phyloP scores from a whole-genome alignment of 1,140 invertebrate species.

The Drosophila auraria region DNA sequence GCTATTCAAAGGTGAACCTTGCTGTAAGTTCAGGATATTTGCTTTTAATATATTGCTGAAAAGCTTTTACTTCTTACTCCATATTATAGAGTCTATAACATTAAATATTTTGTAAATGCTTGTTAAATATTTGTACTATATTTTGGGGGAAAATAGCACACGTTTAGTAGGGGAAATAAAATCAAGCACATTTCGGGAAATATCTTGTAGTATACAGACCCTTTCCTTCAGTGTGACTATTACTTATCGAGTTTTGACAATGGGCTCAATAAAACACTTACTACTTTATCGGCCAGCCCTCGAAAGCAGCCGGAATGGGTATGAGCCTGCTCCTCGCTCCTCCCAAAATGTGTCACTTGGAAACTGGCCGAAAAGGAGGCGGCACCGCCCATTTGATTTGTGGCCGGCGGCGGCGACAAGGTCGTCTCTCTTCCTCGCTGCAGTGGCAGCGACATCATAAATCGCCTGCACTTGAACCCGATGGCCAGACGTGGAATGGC shows the following conservation, averaged over 20 bases:
- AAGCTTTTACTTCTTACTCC: too few relatives aligned
- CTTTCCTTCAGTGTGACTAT: not conserved
- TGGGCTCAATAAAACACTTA: constrained; percentile 21
- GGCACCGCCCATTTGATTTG: constrained; percentile 41
- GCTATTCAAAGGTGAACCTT: not conserved
- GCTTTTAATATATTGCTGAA: too few relatives aligned
- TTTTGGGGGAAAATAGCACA: too few relatives aligned
- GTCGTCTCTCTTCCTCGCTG: constrained; percentile 13
- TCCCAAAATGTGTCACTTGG: constrained; percentile 8
- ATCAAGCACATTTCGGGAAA: too few relatives aligned
- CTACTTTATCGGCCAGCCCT: constrained; percentile 7
- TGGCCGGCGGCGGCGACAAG: constrained; percentile 43
- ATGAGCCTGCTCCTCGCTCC: not conserved
- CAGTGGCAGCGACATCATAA: constrained; percentile 30
- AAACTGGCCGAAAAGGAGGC: not conserved
- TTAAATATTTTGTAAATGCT: too few relatives aligned
- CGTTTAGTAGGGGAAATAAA: too few relatives aligned
- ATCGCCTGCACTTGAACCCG: constrained; percentile 53
- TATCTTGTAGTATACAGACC: too few relatives aligned
- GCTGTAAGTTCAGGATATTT: too few relatives aligned
- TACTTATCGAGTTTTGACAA: not conserved
- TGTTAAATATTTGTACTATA: too few relatives aligned
- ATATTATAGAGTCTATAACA: too few relatives aligned
- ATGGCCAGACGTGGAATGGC: constrained; percentile 32
- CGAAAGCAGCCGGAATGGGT: not conserved